Conservation (phyloP, 2,888 invertebrate genomes). For the Andrena bucephala region DNA sequence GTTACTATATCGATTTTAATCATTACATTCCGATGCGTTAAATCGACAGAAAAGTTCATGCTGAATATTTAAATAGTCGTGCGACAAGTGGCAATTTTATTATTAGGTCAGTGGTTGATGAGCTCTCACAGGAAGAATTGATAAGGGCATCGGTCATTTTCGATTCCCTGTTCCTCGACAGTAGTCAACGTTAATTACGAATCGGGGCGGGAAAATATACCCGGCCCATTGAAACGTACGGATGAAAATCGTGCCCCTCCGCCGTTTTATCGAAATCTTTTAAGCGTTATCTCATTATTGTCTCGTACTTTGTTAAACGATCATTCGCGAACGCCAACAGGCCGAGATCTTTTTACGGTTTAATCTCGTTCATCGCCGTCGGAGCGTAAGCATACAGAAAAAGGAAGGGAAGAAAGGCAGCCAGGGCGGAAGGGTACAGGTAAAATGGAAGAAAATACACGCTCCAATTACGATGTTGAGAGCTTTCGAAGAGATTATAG, state of each 20-base stretch:
- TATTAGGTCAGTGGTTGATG: too few relatives aligned
- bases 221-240: neutral
- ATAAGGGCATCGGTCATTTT: too few relatives aligned
- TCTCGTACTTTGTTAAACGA: constrained; percentile 13
- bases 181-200: constrained; percentile 10
- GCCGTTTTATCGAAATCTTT: neutral
- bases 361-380: constrained; percentile 56
- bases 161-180: too few relatives aligned
- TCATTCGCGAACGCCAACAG: neutral
- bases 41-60: too few relatives aligned
- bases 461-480: constrained; percentile 71
- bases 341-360: constrained; percentile 22
- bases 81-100: too few relatives aligned
- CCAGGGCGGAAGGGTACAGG: neutral
- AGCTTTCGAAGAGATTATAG: constrained; percentile 69
- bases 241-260: neutral
- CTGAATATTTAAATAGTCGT: too few relatives aligned
- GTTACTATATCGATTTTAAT: too few relatives aligned
- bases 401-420: constrained; percentile 1
- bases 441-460: constrained; percentile 50
- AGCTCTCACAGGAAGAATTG: too few relatives aligned
- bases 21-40: too few relatives aligned
- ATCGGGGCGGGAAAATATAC: neutral
- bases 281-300: constrained; percentile 9
- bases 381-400: constrained; percentile 28